Evolutionary conservation across 2,113 vertebrate species (phyloP).

Genomic region (Sylvilagus bachmani): DNA sequence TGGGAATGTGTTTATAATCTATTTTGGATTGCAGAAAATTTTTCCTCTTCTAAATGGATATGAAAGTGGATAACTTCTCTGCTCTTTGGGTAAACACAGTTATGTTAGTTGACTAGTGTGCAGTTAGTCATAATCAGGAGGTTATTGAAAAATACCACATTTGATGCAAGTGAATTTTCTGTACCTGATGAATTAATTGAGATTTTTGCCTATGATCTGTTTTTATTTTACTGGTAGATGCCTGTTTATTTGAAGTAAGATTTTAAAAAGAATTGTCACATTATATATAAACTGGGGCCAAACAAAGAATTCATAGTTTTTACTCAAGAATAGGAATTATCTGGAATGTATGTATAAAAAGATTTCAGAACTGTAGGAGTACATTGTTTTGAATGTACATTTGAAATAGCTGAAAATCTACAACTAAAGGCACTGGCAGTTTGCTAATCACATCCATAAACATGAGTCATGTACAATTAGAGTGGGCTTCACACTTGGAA

Average conservation of each 20-base stretch:
- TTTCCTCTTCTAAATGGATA: constrained; percentile 34
- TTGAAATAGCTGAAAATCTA: not conserved
- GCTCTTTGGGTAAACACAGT: constrained; percentile 46
- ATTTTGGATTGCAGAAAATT: constrained; percentile 3
- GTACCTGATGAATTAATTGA: not conserved
- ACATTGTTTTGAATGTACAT: not conserved
- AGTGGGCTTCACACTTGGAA: constrained; percentile 30
- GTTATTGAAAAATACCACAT: constrained; percentile 18
- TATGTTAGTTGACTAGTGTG: not conserved
- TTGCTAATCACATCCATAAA: constrained; percentile 54
- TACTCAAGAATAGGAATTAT: not conserved
- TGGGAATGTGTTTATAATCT: constrained; percentile 2
- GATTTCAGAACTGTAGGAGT: not conserved
- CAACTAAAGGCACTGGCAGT: not conserved
- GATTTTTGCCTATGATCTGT: constrained; percentile 23
- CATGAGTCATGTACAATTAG: not conserved
- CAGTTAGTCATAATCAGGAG: not conserved
- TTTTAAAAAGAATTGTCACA: constrained; percentile 23
- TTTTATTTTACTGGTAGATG: constrained; percentile 46
- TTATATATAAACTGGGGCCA: not conserved
- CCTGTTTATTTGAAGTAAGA: constrained; percentile 7
- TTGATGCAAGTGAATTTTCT: constrained; percentile 28
- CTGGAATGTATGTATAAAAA: not conserved
- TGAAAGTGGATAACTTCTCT: not conserved
- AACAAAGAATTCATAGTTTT: constrained; percentile 45